A percentile compares a stretch with the other conserved stretches of the same genome.
Evolutionary conservation across 2,113 vertebrate species (phyloP).

Genomic region (Triplophysa rosa): DNA sequence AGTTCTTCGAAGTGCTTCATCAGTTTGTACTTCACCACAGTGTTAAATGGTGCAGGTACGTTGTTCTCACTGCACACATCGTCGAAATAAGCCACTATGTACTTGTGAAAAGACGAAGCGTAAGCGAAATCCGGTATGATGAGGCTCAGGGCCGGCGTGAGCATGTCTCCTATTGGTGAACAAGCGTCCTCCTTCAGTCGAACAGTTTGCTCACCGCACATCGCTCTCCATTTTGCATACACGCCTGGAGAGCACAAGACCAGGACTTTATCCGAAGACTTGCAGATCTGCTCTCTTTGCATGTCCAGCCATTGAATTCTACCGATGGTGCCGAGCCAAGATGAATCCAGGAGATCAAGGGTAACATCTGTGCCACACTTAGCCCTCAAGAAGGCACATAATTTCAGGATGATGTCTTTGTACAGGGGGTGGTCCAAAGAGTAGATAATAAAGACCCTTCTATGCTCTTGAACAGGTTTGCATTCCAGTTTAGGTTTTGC

Average conservation of each 20-base stretch:
- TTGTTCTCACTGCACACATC: constrained; percentile 78
- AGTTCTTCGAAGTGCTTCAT: constrained; percentile 90
- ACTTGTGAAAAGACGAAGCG: constrained; percentile 82
- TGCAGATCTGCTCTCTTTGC: constrained; percentile 81
- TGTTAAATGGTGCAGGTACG: constrained; percentile 82
- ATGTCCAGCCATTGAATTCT: constrained; percentile 84
- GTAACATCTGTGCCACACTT: constrained; percentile 86
- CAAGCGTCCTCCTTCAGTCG: constrained; percentile 77
- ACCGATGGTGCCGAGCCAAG: constrained; percentile 80
- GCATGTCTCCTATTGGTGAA: constrained; percentile 80
- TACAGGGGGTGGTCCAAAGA: constrained; percentile 89
- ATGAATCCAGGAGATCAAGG: constrained; percentile 84
- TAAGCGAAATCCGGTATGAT: constrained; percentile 85
- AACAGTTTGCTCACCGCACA: constrained; percentile 75
- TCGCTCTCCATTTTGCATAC: constrained; percentile 88
- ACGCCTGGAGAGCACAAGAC: constrained; percentile 89
- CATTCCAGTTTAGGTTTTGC: constrained; percentile 13
- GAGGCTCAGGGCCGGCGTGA: constrained; percentile 84
- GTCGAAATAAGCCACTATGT: constrained; percentile 88
- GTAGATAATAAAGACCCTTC: constrained; percentile 86
- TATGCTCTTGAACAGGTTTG: constrained; percentile 51
- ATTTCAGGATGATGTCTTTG: constrained; percentile 83
- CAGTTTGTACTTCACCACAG: constrained; percentile 81
- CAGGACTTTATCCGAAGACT: constrained; percentile 83
- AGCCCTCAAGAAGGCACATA: constrained; percentile 82